These are phyloP conservation scores for Bellardia pandia DNA, from an alignment of 2,888 invertebrate genomes.

Conservation along the genomic window DNA sequence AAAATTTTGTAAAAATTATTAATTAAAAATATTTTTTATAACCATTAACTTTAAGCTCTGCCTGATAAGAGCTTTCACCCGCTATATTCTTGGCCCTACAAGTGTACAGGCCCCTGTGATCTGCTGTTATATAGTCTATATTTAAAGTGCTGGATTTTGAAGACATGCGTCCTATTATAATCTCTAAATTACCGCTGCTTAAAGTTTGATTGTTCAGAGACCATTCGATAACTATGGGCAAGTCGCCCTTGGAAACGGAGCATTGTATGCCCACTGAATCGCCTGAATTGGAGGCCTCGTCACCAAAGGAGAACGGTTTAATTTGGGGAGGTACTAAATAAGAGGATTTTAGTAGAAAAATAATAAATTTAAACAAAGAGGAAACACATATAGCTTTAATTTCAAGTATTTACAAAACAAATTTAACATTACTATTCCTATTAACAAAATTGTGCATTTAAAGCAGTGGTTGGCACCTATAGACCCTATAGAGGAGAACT, in stretches of 20 bases:
- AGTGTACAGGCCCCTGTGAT: constrained; percentile 88
- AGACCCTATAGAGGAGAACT: no score
- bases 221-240: constrained; percentile 89
- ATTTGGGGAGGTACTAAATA: constrained; percentile 87
- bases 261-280: constrained; percentile 88
- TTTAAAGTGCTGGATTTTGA: constrained; percentile 86
- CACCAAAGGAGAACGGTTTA: constrained; percentile 89
- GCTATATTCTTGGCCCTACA: constrained; percentile 87
- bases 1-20: not conserved
- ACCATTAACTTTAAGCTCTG: constrained; percentile 84
- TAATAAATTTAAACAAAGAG: no score
- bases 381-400: no score
- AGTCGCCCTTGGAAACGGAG: constrained; percentile 87
- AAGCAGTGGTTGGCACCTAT: no score
- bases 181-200: constrained; percentile 81
- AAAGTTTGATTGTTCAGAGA: constrained; percentile 84
- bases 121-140: constrained; percentile 87
- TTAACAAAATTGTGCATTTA: no score
- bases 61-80: constrained; percentile 84
- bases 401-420: no score
- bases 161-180: constrained; percentile 83
- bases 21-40: constrained; percentile 57
- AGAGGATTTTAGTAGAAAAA: not conserved
- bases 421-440: no score
- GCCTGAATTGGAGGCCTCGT: constrained; percentile 89